Evolutionary conservation across 2,113 vertebrate species (phyloP), one percentile per base, ranked within the genome.

Genomic region (Eulacestoma nigropectus): DNA sequence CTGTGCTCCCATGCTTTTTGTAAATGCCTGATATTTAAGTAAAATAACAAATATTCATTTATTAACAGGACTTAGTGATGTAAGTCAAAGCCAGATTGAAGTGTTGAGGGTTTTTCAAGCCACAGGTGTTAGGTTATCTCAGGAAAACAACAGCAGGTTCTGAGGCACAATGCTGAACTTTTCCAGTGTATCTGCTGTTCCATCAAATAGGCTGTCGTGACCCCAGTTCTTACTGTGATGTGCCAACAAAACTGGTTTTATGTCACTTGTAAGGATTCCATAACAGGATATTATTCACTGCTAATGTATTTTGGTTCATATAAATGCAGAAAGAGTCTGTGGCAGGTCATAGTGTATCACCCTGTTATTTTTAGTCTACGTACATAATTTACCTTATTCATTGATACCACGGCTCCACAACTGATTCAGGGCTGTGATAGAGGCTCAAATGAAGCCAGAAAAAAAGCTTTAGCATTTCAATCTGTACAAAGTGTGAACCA

Each of bases 341-440:
- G 79, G 80, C 50, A 65, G 74, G 89, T 90, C 87, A 41, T 19
- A 84, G 74, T 21, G 63, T 88, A 86, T 86, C 81, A 86, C 86
- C 63, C 39, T 65, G 62, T 91, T 91, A 86, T 94, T 96, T 96
- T 95, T 79, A 94, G 89, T 60, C 68, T 64, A 25, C 46, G 91
- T 86, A 91, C 46, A 50, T 93, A 87, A 74, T 91, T 96, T 93
- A 77, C 72, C 69, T 91, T 89, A 50, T 41, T 96, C 73, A 52
- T 86, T 95, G 90, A 70, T 73, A 78, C 62, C 33, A 55, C 65
- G 83, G n/a, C 55, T 75, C 60, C 64, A 60, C 64, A 79, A 16
- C 68, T 27, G 92, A 95, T 93, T 74, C 55, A 87, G 57, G 56
- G 49, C 41, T 76, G 33, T 20, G 78, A 91, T 67, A 92, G 76